A percentile compares a stretch with the other conserved stretches of the same genome.
Conservation (phyloP, 2,113 vertebrate species). For the Mormoops blainvillei region DNA sequence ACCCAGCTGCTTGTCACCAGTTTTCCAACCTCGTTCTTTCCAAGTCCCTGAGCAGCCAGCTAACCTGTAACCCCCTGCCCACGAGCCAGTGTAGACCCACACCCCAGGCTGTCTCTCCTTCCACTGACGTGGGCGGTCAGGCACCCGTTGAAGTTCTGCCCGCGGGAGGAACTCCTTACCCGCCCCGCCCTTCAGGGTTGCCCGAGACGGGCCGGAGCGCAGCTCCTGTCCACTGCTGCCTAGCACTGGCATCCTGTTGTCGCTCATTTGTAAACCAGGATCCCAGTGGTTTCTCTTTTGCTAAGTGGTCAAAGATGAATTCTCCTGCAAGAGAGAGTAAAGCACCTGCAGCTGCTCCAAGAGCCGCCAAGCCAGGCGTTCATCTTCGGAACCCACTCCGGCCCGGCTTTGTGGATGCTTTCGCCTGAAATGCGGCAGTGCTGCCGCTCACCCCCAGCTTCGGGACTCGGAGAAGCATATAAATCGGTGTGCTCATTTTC, state of each 20-base stretch:
- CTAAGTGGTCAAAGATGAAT: background rate
- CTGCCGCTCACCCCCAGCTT: background rate
- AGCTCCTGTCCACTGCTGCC: background rate
- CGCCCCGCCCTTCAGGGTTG: too few relatives aligned
- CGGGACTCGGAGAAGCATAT: background rate
- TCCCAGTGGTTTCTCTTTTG: background rate
- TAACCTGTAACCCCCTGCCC: background rate
- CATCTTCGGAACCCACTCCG: background rate
- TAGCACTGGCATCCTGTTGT: background rate
- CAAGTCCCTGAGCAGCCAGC: background rate
- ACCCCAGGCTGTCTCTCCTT: background rate
- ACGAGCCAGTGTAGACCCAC: accelerated
- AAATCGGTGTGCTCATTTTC: background rate
- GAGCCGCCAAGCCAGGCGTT: background rate
- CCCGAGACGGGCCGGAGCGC: background rate
- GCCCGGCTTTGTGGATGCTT: accelerated
- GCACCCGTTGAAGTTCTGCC: background rate
- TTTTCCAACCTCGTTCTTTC: background rate
- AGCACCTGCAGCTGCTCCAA: background rate
- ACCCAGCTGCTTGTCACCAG: background rate
- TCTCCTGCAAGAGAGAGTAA: background rate
- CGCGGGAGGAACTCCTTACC: accelerated
- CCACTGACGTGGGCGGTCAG: background rate
- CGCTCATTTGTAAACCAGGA: background rate
- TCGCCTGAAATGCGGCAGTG: background rate